phyloP scores from a whole-genome alignment of 1,140 invertebrate genomes.

The Trichonephila clavipes region DNA sequence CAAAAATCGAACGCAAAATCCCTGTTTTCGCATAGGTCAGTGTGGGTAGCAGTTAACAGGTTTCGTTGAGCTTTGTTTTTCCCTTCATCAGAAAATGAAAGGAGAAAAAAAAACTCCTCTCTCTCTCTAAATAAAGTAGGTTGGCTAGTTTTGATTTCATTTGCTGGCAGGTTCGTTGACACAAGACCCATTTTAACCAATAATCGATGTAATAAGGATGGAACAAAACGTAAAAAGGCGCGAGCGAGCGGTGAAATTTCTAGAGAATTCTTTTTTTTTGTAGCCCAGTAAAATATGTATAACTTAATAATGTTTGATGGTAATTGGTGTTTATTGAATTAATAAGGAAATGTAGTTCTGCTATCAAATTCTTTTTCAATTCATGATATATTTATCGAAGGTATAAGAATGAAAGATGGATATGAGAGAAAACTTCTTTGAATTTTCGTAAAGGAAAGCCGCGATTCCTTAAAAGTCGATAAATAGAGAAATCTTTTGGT shows the following conservation, averaged over 20 bases:
- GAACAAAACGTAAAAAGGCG: background rate
- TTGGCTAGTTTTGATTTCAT: conserved; percentile 18
- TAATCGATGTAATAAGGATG: background rate
- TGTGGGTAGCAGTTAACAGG: conserved; percentile 9
- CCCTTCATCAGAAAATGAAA: background rate
- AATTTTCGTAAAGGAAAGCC: background rate
- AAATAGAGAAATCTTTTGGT: too few species aligned
- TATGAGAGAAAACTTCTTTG: background rate
- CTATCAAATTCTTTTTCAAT: background rate
- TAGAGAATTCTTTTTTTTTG: background rate
- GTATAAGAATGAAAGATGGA: background rate
- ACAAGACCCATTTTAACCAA: conserved; percentile 3
- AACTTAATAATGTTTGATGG: background rate
- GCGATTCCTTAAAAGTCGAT: background rate
- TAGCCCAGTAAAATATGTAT: background rate
- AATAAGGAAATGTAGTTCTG: background rate
- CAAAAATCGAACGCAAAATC: background rate
- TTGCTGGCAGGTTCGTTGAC: conserved; percentile 14
- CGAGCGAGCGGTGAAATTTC: background rate
- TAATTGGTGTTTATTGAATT: conserved; percentile 6
- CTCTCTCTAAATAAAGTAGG: background rate
- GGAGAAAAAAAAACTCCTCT: background rate
- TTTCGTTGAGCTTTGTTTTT: background rate
- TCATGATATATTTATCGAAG: background rate
- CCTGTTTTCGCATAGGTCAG: background rate